phyloP scores from a whole-genome alignment of 2,888 invertebrate species.

The Epistrophe eligans region DNA sequence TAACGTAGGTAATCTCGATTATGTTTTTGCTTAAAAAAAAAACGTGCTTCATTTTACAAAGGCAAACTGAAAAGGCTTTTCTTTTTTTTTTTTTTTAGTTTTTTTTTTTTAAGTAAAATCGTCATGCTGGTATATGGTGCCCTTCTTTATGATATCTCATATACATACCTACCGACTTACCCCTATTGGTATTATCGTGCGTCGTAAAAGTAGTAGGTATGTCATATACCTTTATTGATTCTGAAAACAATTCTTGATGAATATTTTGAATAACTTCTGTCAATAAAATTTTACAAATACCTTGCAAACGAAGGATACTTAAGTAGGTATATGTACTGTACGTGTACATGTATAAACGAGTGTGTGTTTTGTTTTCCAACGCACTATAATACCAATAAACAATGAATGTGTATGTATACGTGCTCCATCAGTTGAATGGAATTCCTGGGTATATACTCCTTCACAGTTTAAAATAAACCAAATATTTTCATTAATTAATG shows the following conservation, averaged over 20 bases:
- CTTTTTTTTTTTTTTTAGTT: conserved; percentile 15
- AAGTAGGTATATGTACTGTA: neutral
- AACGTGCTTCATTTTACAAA: conserved; percentile 26
- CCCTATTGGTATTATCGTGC: neutral
- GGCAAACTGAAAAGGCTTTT: neutral
- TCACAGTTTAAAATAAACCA: conserved; percentile 66
- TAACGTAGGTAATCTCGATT: conserved; percentile 2
- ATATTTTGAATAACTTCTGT: conserved; percentile 44
- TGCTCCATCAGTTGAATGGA: neutral
- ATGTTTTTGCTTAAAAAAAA: neutral
- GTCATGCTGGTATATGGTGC: neutral
- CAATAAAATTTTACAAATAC: conserved; percentile 31
- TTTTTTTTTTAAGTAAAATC: neutral
- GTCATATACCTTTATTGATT: conserved; percentile 10
- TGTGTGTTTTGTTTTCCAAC: conserved; percentile 1
- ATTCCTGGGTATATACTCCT: neutral
- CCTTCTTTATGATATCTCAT: neutral
- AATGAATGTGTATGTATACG: neutral
- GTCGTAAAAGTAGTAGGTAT: no score
- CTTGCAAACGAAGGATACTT: neutral
- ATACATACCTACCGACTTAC: neutral
- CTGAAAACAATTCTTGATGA: conserved; percentile 28
- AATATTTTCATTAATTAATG: conserved; percentile 69
- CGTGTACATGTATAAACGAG: neutral
- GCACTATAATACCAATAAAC: neutral